Conservation (phyloP, 2,888 invertebrate species). For the Trichopoda pennipes region DNA sequence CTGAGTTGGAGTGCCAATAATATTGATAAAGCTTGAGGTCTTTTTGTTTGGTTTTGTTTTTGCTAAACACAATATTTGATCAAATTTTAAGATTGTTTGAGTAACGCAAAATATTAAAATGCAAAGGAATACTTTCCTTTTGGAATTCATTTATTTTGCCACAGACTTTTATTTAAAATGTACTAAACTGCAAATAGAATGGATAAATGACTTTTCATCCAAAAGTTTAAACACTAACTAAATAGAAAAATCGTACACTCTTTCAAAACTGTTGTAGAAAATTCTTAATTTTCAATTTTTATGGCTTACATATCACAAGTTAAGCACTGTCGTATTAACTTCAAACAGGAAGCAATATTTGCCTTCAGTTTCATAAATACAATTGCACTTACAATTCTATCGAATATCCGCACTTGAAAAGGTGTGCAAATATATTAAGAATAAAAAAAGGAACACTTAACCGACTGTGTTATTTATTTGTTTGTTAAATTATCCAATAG, state of each 20-base stretch:
- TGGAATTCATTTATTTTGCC: neutral
- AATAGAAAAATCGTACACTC: slow-evolving; percentile 5
- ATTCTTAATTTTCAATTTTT: neutral
- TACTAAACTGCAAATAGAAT: too few species aligned
- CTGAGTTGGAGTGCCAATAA: slow-evolving; percentile 78
- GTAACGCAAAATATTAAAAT: neutral
- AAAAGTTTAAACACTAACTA: too few species aligned
- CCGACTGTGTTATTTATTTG: slow-evolving; percentile 68
- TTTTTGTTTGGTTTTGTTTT: too few species aligned
- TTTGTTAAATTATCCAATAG: slow-evolving; percentile 55
- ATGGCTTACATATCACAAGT: neutral
- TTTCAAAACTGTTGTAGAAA: neutral
- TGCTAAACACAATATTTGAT: slow-evolving; percentile 50
- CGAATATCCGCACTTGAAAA: slow-evolving; percentile 50
- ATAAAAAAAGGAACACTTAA: slow-evolving; percentile 58
- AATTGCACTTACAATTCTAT: slow-evolving; percentile 33
- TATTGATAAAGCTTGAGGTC: slow-evolving; percentile 48
- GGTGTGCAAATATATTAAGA: slow-evolving; percentile 64
- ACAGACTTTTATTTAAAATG: neutral
- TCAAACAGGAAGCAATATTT: slow-evolving; percentile 41
- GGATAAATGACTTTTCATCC: too few species aligned
- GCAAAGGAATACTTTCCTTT: slow-evolving; percentile 5
- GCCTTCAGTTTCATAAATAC: slow-evolving; percentile 30
- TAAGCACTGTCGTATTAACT: slow-evolving; percentile 14
- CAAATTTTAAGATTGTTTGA: slow-evolving; percentile 49